Conservation (phyloP, 1,140 invertebrate species). For the Leptinotarsa undecemlineata region DNA sequence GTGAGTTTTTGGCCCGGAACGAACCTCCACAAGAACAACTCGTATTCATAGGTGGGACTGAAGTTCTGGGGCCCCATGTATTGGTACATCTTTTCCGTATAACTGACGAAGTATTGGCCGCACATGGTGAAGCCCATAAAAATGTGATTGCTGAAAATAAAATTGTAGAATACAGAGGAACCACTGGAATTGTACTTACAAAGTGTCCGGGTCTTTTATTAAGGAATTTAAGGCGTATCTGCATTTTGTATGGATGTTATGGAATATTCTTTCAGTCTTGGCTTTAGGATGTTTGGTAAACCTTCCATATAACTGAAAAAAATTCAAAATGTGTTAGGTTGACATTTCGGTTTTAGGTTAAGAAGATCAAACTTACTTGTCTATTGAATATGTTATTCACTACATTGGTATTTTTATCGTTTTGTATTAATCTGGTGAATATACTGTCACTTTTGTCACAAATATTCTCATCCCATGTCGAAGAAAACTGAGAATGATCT, state of each 20-base stretch:
- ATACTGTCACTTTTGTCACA: constrained; percentile 17
- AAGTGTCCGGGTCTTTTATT: constrained; percentile 48
- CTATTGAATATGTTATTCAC: constrained; percentile 50
- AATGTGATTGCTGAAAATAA: constrained; percentile 66
- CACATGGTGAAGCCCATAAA: constrained; percentile 93
- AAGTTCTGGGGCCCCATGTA: constrained; percentile 29
- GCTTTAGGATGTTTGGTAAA: constrained; percentile 48
- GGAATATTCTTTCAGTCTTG: constrained; percentile 58
- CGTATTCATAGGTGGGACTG: constrained; percentile 47
- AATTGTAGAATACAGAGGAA: constrained; percentile 19
- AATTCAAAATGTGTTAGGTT: constrained; percentile 31
- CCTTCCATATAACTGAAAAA: constrained; percentile 49
- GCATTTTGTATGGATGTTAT: constrained; percentile 64
- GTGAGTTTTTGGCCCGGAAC: constrained; percentile 47
- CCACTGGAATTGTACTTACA: constrained; percentile 50
- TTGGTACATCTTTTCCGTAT: constrained; percentile 57
- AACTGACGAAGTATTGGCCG: constrained; percentile 89
- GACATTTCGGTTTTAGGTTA: constrained; percentile 38
- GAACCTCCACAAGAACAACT: constrained; percentile 53
- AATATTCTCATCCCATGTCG: constrained; percentile 30
- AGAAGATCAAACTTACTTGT: constrained; percentile 47
- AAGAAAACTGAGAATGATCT: constrained; percentile 40
- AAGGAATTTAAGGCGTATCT: constrained; percentile 57
- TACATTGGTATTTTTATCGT: constrained; percentile 43
- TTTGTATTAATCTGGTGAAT: constrained; percentile 21